These are phyloP conservation scores for Collichthys lucidus DNA, from an alignment of 2,113 vertebrate genomes.

Conservation along the genomic window DNA sequence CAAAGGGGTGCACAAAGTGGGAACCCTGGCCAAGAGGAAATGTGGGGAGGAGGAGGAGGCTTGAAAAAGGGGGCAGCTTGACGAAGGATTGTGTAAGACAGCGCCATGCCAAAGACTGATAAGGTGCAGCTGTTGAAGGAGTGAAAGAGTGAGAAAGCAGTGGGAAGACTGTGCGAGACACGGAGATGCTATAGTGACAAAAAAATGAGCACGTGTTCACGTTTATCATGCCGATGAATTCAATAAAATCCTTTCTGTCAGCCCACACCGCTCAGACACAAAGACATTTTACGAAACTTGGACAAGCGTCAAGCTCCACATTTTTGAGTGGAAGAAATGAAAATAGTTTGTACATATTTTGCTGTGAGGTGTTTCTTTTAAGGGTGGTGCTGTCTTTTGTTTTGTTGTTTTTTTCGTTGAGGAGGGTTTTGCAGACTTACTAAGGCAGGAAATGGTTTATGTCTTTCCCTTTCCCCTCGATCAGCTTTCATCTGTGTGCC, in stretches of 20 bases:
- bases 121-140: slow-evolving; percentile 78
- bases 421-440: slow-evolving; percentile 28
- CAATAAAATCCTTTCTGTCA: slow-evolving; percentile 51
- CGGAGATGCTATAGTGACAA: slow-evolving; percentile 24
- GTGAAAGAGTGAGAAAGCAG: slow-evolving; percentile 13
- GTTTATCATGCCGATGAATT: slow-evolving; percentile 35
- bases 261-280: not conserved
- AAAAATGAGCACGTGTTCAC: slow-evolving; percentile 46
- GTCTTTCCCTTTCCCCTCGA: slow-evolving; percentile 67
- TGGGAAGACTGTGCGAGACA: slow-evolving; percentile 31
- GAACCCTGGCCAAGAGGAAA: slow-evolving; percentile 68
- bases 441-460: slow-evolving; percentile 71
- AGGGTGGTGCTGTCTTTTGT: slow-evolving; percentile 64
- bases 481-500: slow-evolving; percentile 60
- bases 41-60: slow-evolving; percentile 52
- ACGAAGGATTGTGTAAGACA: slow-evolving; percentile 70
- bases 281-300: slow-evolving; percentile 23
- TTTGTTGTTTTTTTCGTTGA: not conserved
- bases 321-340: slow-evolving; percentile 47
- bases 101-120: slow-evolving; percentile 71
- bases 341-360: slow-evolving; percentile 49
- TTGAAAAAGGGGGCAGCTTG: slow-evolving; percentile 46
- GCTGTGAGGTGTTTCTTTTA: slow-evolving; percentile 68
- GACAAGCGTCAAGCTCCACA: slow-evolving; percentile 9
- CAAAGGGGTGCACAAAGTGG: slow-evolving; percentile 49